Conservation (phyloP, 2,797 vertebrate species). For the Pyrocephalus nanus region DNA sequence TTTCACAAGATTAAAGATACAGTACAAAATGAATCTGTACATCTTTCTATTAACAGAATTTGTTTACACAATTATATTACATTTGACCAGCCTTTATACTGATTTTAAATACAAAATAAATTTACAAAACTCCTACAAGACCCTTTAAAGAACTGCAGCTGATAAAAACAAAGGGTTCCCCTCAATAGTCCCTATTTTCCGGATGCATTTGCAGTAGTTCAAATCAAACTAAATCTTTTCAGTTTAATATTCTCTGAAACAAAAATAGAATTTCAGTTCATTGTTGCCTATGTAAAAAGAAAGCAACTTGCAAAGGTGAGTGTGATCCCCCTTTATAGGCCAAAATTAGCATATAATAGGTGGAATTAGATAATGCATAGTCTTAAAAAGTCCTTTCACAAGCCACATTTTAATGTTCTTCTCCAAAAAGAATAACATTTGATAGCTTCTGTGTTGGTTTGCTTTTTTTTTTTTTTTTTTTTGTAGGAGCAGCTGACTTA, state of each 20-base stretch:
- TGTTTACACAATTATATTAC: slow-evolving; percentile 85
- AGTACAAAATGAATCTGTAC: slow-evolving; percentile 85
- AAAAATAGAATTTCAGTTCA: slow-evolving; percentile 62
- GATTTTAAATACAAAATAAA: slow-evolving; percentile 83
- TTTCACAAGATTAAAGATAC: slow-evolving; percentile 84
- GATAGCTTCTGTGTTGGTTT: not conserved
- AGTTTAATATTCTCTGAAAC: slow-evolving; percentile 53
- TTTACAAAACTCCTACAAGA: slow-evolving; percentile 77
- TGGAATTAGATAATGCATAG: slow-evolving; percentile 56
- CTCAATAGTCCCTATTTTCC: slow-evolving; percentile 42
- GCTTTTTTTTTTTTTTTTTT: not conserved
- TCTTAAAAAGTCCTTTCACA: slow-evolving; percentile 51
- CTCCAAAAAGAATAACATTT: not conserved
- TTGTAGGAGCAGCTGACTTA: slow-evolving; percentile 9
- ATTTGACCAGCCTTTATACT: slow-evolving; percentile 79
- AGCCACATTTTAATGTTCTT: slow-evolving; percentile 24
- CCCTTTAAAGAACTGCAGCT: slow-evolving; percentile 70
- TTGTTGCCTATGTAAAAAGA: slow-evolving; percentile 47
- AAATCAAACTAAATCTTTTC: slow-evolving; percentile 60
- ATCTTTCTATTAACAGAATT: slow-evolving; percentile 83
- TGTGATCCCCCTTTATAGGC: slow-evolving; percentile 7
- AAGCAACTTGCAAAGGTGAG: slow-evolving; percentile 51
- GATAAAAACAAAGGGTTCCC: slow-evolving; percentile 61
- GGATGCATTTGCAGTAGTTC: slow-evolving; percentile 67
- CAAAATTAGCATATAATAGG: slow-evolving; percentile 38